These are phyloP conservation scores for Zele albiditarsus DNA, from an alignment of 2,888 invertebrate genomes.

Conservation along the genomic window DNA sequence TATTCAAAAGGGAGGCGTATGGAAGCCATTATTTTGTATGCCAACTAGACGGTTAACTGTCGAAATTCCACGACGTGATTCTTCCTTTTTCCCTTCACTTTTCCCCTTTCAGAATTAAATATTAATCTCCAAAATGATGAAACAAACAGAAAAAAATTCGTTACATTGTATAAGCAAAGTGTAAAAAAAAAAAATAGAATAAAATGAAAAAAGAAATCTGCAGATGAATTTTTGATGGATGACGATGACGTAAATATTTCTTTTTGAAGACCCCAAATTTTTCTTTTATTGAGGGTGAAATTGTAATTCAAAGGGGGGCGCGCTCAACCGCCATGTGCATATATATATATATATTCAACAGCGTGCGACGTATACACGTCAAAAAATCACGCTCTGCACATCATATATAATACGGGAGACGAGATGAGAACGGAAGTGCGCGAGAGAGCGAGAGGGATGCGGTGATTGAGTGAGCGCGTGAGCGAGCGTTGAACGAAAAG, in stretches of 20 bases:
- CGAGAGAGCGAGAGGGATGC: neutral
- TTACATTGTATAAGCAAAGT: neutral
- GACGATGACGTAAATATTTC: conserved; percentile 5
- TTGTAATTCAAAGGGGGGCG: neutral
- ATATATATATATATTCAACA: neutral
- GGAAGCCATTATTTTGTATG: conserved; percentile 60
- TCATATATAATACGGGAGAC: neutral
- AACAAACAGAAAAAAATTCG: conserved; percentile 1
- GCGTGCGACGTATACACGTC: neutral
- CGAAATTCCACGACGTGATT: conserved; percentile 52
- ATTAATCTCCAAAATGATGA: conserved; percentile 13
- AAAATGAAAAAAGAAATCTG: neutral
- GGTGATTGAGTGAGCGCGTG: conserved; percentile 18
- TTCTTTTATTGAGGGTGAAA: conserved; percentile 1
- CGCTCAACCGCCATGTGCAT: neutral
- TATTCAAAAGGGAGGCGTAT: conserved; percentile 55
- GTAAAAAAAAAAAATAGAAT: neutral
- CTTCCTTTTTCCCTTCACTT: conserved; percentile 54
- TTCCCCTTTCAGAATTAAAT: conserved; percentile 51
- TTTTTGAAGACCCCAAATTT: neutral
- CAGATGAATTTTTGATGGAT: conserved; percentile 8
- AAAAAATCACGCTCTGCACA: neutral
- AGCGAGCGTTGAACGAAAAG: conserved; percentile 35
- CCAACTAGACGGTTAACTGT: conserved; percentile 52
- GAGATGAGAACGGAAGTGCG: neutral